These are phyloP conservation scores for Yponomeuta cagnagella DNA, from an alignment of 2,888 invertebrate genomes.

Conservation along the genomic window DNA sequence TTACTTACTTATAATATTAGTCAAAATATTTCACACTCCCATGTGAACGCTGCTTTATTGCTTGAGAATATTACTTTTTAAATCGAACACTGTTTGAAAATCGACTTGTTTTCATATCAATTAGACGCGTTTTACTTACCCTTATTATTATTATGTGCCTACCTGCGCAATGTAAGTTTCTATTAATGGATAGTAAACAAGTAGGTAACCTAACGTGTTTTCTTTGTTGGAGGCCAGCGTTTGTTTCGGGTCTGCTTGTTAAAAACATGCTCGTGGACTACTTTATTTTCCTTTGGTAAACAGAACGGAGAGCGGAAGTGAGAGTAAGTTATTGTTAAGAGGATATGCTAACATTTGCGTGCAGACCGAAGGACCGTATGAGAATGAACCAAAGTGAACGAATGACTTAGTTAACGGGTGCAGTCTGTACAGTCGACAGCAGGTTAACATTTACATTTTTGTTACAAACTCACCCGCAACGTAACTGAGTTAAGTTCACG, in stretches of 20 bases:
- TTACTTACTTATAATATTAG: constrained; percentile 75
- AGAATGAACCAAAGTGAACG: too few species aligned
- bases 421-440: too few species aligned
- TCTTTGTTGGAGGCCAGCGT: constrained; percentile 33
- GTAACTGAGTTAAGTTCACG: too few species aligned
- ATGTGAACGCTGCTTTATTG: constrained; percentile 73
- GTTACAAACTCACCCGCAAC: too few species aligned
- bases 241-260: constrained; percentile 59
- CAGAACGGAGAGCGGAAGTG: constrained; percentile 16
- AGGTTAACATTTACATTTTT: too few species aligned
- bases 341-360: constrained; percentile 45
- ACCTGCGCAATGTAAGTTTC: constrained; percentile 27
- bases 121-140: constrained; percentile 67
- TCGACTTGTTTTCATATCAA: constrained; percentile 70
- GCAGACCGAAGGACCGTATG: constrained; percentile 17
- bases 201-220: constrained; percentile 30
- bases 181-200: constrained; percentile 53
- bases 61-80: constrained; percentile 71
- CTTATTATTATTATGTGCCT: constrained; percentile 44
- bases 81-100: constrained; percentile 60
- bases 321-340: constrained; percentile 37
- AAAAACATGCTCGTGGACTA: constrained; percentile 59
- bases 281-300: constrained; percentile 59
- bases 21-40: constrained; percentile 73
- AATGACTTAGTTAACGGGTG: too few species aligned